A percentile compares a stretch with the other conserved stretches of the same genome.
phyloP scores from a whole-genome alignment of 2,113 vertebrate genomes.

The Cariama cristata region DNA sequence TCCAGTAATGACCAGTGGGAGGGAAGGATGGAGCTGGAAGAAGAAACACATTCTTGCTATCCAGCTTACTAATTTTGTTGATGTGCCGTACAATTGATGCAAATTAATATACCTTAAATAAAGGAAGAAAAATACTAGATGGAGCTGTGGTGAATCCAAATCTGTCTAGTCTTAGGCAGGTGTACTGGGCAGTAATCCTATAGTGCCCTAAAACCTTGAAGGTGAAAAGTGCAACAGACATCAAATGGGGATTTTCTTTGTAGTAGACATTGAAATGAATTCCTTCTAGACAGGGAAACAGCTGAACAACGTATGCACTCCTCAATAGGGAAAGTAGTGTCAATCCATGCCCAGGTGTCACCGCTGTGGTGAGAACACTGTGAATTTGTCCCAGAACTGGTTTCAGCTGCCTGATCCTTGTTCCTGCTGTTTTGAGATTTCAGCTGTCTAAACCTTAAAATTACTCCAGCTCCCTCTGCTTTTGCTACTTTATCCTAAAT shows the following conservation, averaged over 20 bases:
- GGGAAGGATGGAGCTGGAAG: neutral
- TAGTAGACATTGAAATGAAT: neutral
- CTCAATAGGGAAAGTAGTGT: neutral
- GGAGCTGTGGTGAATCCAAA: neutral
- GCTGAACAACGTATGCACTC: neutral
- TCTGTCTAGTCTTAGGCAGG: neutral
- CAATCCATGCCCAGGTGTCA: neutral
- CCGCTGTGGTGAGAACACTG: neutral
- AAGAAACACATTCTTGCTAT: neutral
- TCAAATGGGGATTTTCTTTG: neutral
- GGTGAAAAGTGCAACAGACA: neutral
- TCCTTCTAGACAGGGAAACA: neutral
- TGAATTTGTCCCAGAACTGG: neutral
- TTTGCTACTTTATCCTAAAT: neutral
- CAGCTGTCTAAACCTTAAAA: neutral
- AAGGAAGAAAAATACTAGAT: neutral
- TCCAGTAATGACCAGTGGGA: rapidly evolving
- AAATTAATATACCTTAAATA: neutral
- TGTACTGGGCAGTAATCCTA: neutral
- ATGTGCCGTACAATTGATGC: neutral
- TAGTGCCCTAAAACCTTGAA: neutral
- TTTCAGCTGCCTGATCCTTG: neutral
- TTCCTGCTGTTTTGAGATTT: neutral
- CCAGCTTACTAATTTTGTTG: neutral
- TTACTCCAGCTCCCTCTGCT: neutral